Evolutionary conservation across 2,888 invertebrate species (phyloP), one percentile per base, ranked within the genome.

Genomic region (Camponotus fellah): DNA sequence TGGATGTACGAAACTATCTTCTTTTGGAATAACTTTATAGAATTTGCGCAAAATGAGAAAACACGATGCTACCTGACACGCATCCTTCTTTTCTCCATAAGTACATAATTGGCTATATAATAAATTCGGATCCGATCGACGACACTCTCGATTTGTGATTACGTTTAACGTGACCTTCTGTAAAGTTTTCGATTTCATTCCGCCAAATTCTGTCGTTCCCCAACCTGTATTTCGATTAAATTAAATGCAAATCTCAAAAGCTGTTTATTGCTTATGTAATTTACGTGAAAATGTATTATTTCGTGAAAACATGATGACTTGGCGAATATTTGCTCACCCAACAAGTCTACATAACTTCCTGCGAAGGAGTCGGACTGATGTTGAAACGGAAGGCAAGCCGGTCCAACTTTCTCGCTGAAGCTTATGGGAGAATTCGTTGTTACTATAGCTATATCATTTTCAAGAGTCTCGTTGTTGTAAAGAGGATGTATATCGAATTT

Each of bases 361-460:
- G 80, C 91, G 56, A 95, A 94, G 3, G 91, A 89, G 14, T 93
- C 91, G 0, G 17, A 65, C 3, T 86, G 43, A 75, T 92, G 92
- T 76, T 90, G 88, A 93, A 97, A 97, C 0, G 97, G 97, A 64
- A 97, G 91, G 90, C 97, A 97, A 34, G 94, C 96, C 0, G 97
- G 97, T 0, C 96, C 96, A 2, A 97, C 96, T 62, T 93, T 92
- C 0, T 95, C 92, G 76, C 93, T 96, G 91, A 96, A 97, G 12
- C 10, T 17, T 0, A 97, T 96, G 0, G 46, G 8, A 0, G 79
- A 83, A 0, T 34, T 37, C 0, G 96, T 92, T 58, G 88, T 92
- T 0, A 97, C 76, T 0, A 97, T 82, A 0, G 95, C 96, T 40
- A 97, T 95, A 91, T 97, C 97, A 87, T 96, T 95, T 37, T 92